phyloP scores from a whole-genome alignment of 2,888 invertebrate genomes.

The Chironomus tentans region DNA sequence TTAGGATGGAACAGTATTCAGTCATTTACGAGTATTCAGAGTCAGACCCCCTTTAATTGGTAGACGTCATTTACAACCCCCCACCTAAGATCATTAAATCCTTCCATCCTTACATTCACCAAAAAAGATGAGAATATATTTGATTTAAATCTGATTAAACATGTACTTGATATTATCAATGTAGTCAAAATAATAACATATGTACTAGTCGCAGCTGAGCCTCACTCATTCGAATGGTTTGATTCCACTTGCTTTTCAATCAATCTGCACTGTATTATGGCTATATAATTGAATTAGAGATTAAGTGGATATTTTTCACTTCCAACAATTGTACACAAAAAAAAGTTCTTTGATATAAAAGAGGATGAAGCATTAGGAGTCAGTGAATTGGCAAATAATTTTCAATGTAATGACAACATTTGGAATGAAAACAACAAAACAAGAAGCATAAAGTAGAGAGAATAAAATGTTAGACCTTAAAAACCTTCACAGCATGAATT shows the following conservation, averaged over 20 bases:
- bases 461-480: background rate
- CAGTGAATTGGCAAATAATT: background rate
- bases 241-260: background rate
- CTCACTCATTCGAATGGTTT: too few species aligned
- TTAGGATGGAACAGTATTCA: too few species aligned
- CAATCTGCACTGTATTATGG: background rate
- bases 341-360: background rate
- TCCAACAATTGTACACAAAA: background rate
- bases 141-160: background rate
- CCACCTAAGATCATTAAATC: slow-evolving; percentile 1
- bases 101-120: background rate
- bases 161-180: background rate
- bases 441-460: background rate
- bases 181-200: background rate
- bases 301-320: background rate
- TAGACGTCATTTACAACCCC: too few species aligned
- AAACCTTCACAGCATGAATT: too few species aligned
- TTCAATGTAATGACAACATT: background rate
- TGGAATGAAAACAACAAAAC: background rate
- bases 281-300: background rate
- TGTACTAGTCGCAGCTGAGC: too few species aligned
- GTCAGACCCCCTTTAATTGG: too few species aligned
- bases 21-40: too few species aligned
- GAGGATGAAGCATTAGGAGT: background rate
- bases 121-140: background rate